These are phyloP conservation scores for Poecilia latipinna DNA, from an alignment of 2,113 vertebrate species.

Conservation along the genomic window DNA sequence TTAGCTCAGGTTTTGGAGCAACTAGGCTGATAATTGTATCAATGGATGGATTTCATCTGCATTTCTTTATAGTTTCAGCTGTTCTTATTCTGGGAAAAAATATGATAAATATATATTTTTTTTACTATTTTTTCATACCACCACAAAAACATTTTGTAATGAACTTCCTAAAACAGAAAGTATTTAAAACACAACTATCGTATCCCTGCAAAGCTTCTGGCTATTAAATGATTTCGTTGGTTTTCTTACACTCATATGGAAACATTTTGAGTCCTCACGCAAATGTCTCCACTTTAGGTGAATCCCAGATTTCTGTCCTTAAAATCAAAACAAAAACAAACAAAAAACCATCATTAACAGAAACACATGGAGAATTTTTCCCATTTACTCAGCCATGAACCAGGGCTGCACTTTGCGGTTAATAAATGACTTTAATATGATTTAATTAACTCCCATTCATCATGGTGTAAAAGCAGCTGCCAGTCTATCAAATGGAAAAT, in stretches of 20 bases:
- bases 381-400: slow-evolving; percentile 50
- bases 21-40: background rate
- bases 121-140: no score
- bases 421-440: slow-evolving; percentile 36
- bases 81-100: no score
- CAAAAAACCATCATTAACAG: background rate
- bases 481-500: slow-evolving; percentile 24
- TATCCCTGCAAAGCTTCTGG: no score
- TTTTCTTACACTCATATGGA: background rate
- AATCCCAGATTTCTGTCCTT: background rate
- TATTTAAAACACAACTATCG: no score
- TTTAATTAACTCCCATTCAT: slow-evolving; percentile 62
- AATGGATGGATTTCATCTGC: background rate
- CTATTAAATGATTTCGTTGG: no score
- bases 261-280: background rate
- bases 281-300: background rate
- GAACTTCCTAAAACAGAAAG: no score
- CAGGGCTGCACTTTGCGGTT: slow-evolving; percentile 1
- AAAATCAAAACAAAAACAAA: background rate
- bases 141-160: no score
- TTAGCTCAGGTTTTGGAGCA: background rate
- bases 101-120: no score
- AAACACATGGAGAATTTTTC: slow-evolving; percentile 32
- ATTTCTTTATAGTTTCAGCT: no score
- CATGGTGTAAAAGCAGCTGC: slow-evolving; percentile 35